These are phyloP conservation scores for Zaprionus camerounensis DNA, from an alignment of 1,140 invertebrate species.

Conservation along the genomic window DNA sequence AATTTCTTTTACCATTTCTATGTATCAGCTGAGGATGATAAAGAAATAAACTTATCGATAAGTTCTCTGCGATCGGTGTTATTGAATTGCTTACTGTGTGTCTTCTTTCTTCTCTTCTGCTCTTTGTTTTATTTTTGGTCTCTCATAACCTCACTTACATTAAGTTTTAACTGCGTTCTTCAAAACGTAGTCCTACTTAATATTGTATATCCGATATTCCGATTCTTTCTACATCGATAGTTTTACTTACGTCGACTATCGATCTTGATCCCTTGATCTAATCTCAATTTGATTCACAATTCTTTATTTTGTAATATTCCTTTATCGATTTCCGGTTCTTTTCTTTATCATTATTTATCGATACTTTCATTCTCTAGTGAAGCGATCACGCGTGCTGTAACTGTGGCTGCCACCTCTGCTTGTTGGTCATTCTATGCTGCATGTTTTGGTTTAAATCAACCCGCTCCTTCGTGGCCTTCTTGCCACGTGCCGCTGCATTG, in stretches of 20 bases:
- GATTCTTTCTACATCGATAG: background rate
- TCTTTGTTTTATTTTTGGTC: too few relatives aligned
- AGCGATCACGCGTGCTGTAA: constrained; percentile 7
- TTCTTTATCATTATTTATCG: background rate
- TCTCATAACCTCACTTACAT: too few relatives aligned
- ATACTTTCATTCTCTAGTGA: background rate
- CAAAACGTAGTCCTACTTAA: background rate
- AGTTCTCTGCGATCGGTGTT: too few relatives aligned
- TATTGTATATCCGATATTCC: background rate
- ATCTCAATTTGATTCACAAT: background rate
- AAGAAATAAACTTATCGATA: too few relatives aligned
- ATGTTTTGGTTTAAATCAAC: constrained; percentile 52
- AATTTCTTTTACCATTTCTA: too few relatives aligned
- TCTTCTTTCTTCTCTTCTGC: too few relatives aligned
- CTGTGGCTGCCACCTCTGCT: constrained; percentile 31
- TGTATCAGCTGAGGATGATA: too few relatives aligned
- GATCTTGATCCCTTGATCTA: too few relatives aligned
- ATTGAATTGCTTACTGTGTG: too few relatives aligned
- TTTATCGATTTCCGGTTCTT: background rate
- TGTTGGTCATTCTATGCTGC: constrained; percentile 32
- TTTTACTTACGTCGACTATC: background rate
- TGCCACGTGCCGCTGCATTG: constrained; percentile 36
- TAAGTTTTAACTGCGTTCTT: too few relatives aligned
- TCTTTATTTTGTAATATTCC: too few relatives aligned
- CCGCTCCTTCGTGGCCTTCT: constrained; percentile 41